Base-by-base conservation (phyloP, 2,113 vertebrate species). In the Tyto alba region DNA sequence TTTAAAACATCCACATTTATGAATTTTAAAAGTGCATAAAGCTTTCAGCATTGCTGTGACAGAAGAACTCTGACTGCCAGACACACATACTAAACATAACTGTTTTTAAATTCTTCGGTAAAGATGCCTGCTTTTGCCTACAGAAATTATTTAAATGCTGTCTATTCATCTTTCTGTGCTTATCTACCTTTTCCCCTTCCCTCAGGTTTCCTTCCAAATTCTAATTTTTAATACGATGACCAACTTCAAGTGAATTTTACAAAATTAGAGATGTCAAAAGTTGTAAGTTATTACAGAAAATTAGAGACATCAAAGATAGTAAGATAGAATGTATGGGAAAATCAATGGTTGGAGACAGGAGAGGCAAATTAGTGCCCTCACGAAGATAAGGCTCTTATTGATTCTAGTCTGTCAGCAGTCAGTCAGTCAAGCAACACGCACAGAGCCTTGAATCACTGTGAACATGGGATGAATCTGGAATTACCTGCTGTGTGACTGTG, bases 341-440 rank as follows among this genome's bases (percentile, higher is more conserved):
- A 75, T 74, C 64, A 75, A 11, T 34, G 41, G 8, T 8, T 29
- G 55, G 41, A 71, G 69, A 91, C 22, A 50, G 6, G 17, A 77
- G 60, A 63, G 29, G 38, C 29, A 85, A 90, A 83, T 62, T 7
- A 84, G 15, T 30, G 16, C 21, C 36, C 25, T 41, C 47, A 41
- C 0, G 1, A 47, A 72, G 77, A 67, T 1, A 64, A 48, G 27
- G 30, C 30, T 88, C 55, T 68, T 56, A 79, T 7, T 30, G 34
- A 5, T 26, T 67, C 52, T 7, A n/a, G 23, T 34, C 36, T 71
- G 63, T 63, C 47, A 29, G 32, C 38, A 78, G 59, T 15, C 68
- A 92, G 68, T 26, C 38, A 66, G 26, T 43, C 27, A 57, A 3
- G 13, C 23, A 75, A 48, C 18, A 14, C 0, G 0, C 45, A 41